Evolutionary conservation across 2,113 vertebrate species (phyloP).

Genomic region (Chlorodrepanis virens): DNA sequence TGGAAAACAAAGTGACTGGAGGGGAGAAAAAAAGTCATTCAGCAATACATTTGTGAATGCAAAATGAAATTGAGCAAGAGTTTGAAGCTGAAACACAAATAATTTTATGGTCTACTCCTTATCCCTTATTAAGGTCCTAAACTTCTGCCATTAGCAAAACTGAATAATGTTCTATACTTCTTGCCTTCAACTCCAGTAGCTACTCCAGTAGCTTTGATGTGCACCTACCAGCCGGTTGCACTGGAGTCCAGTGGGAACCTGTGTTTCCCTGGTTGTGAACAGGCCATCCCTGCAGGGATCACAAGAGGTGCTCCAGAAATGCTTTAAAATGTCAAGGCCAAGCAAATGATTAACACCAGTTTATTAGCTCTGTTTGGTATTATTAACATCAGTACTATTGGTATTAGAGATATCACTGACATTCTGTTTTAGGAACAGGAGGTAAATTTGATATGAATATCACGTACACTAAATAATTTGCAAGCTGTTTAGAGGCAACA

Average conservation of each 20-base stretch:
- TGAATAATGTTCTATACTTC: not conserved
- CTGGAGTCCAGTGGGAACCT: not conserved
- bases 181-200: not conserved
- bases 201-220: not conserved
- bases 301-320: not conserved
- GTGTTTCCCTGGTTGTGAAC: not conserved
- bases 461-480: conserved; percentile 29
- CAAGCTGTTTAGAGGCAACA: conserved; percentile 19
- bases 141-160: not conserved
- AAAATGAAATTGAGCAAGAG: not conserved
- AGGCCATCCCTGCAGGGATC: not conserved
- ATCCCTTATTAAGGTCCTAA: not conserved
- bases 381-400: not conserved
- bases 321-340: not conserved
- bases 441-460: not conserved
- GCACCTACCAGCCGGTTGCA: not conserved
- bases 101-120: not conserved
- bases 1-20: not conserved
- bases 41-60: not conserved
- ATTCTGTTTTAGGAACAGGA: not conserved
- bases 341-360: not conserved
- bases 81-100: not conserved
- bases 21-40: not conserved
- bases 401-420: not conserved
- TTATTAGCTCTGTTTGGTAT: not conserved